Base-by-base conservation (phyloP, 1,140 invertebrate species). In the Achatina immaculata region DNA sequence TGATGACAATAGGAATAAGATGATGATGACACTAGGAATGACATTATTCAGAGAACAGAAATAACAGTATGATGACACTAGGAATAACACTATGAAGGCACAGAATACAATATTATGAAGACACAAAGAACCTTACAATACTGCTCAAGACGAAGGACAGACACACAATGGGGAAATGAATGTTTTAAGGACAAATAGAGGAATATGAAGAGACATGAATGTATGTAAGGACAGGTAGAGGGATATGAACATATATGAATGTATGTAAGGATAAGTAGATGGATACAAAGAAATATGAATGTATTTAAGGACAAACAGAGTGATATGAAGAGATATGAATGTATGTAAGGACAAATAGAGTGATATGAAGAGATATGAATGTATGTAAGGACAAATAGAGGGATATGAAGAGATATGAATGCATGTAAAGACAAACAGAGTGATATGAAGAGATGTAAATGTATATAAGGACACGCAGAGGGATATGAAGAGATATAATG, bases 251-350 rank as follows among this genome's bases (percentile, higher is more conserved):
- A 36, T 79, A 36, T 68, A 69, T 79, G 31, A 69, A 48, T 68
- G 40, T 79, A 48, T 79, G 45, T 68, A 31, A 69, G 40, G 71
- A 55, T 80, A 71, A 72, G 43, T 80, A 48, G 43, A 42, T 80
- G 78, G 21, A 38, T 71, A 43, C 51, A 16, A 72, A 68, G n/a
- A 4, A 48, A 38, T 71, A 68, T 71, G 42, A 48, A 38, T 69
- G 6, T 65, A 31, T 34, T 45, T 9, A 11, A 16, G 71, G 14
- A 16, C 38, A 42, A 21, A 45, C 42, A 68, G 16, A 68, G 2
- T 68, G 0, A 31, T 68, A 51, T 42, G 40, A 36, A 62, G 4
- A 38, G 19, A 38, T 14, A 38, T 72, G 40, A 9, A 38, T 72
- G 40, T 40, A 14, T 43, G 40, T 43, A 19, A 21, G 21, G 11